Evolutionary conservation across 2,888 invertebrate species (phyloP), one percentile per base, ranked within the genome.

Genomic region (Digitonthophagus gazella): DNA sequence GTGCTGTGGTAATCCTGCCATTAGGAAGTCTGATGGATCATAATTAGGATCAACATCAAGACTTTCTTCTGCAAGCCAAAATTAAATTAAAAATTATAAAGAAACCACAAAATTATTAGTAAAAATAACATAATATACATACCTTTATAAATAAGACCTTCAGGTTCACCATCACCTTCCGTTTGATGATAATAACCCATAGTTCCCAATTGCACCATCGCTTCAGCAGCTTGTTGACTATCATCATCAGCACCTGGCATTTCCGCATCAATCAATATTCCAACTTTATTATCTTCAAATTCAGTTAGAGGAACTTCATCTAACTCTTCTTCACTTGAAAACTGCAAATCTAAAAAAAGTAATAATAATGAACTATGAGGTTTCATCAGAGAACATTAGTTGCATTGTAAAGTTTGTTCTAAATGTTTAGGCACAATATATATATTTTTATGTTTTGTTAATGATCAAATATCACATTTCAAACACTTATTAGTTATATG

Each of bases 21-120:
- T 85, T 65, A 94, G 84, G 80, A 95, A 93, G 81, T 93, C 95
- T 0, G 93, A 92, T 0, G 94, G 93, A 83, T 95, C 95, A 81
- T 95, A 95, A 78, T 90, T 91, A 0, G 92, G 90, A 84, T 93
- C 93, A 16, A 91, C 88, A 75, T 91, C 91, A 84, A 91, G 88
- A 69, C 90, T 90, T 79, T 91, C 91, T 75, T 91, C 90, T 88
- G 78, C 61, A 80, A 79, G n/a, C n/a, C n/a, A n/a, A n/a, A n/a
- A 69, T 67, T 73, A 72, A 58, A 66, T 66, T 68, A 72, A 66
- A 67, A 68, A 56, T 56, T 56, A 66, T 56, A 15, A 56, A 57
- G 15, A 58, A 58, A 18, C 14, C 3, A 19, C n/a, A 61, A 61
- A 61, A 3, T 61, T 2, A 56, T 2, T 8, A 2, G n/a, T 56